Evolutionary conservation across 2,113 vertebrate species (phyloP).

Genomic region (Heptranchias perlo): DNA sequence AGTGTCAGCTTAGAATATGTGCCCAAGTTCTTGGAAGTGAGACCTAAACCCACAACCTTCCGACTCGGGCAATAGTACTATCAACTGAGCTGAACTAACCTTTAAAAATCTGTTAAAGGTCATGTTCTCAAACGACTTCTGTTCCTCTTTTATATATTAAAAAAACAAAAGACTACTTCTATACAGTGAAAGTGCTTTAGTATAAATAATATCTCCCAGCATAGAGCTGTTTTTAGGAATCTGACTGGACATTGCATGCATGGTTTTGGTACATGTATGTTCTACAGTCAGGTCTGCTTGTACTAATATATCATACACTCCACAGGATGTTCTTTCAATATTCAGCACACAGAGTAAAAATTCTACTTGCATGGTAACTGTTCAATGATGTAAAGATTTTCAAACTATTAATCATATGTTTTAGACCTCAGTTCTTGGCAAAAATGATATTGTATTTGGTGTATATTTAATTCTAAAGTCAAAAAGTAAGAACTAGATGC

Average conservation of each 20-base stretch:
- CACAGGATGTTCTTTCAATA: background rate
- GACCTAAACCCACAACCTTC: no score
- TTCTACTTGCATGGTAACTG: background rate
- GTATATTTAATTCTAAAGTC: no score
- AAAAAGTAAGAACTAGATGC: background rate
- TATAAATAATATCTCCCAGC: background rate
- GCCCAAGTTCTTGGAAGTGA: background rate
- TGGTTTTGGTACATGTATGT: background rate
- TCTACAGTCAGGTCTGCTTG: background rate
- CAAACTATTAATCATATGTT: background rate
- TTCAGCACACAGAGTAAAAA: background rate
- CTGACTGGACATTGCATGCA: background rate
- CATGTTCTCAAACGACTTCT: background rate
- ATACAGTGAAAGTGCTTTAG: background rate
- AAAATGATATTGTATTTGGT: background rate
- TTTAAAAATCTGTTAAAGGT: background rate
- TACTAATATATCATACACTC: background rate
- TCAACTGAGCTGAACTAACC: background rate
- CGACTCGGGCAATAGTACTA: background rate
- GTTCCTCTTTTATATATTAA: background rate
- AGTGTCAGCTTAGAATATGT: background rate
- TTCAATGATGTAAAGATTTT: background rate
- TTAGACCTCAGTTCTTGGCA: background rate
- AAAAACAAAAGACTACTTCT: no score
- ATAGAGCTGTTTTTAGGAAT: background rate